phyloP scores from a whole-genome alignment of 2,888 invertebrate species.

The Tachina fera region DNA sequence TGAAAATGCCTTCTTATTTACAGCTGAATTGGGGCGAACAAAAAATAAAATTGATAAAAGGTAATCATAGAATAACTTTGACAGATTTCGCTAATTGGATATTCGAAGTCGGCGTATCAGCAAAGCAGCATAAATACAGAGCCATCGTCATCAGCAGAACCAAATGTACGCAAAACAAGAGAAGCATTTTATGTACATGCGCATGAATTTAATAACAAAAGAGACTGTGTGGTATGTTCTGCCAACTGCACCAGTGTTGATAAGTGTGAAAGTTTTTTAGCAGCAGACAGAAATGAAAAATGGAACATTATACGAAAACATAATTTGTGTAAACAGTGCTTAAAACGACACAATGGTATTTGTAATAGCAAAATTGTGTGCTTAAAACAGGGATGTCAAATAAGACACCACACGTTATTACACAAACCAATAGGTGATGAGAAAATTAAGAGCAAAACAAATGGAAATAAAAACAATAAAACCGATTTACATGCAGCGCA shows the following conservation, averaged over 20 bases:
- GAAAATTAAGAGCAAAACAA: not conserved
- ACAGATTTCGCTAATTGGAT: conserved; percentile 40
- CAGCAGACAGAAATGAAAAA: conserved; percentile 37
- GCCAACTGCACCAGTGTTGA: conserved; percentile 26
- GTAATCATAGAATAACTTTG: conserved; percentile 16
- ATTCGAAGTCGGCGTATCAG: conserved; percentile 38
- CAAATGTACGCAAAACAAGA: not conserved
- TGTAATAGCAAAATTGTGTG: conserved; percentile 39
- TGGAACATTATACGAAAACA: conserved; percentile 32
- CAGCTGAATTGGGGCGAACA: conserved; percentile 37
- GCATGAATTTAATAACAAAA: conserved; percentile 6
- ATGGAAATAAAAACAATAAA: not conserved
- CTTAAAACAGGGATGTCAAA: conserved; percentile 25
- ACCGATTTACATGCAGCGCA: not conserved
- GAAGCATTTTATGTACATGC: conserved; percentile 35
- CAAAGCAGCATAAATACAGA: conserved; percentile 24
- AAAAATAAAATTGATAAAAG: conserved; percentile 33
- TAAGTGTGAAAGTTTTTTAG: conserved; percentile 32
- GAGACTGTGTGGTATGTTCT: conserved; percentile 15
- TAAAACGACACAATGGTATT: conserved; percentile 3
- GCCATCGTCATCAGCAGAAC: conserved; percentile 17
- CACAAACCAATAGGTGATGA: conserved; percentile 8
- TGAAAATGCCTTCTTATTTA: conserved; percentile 44
- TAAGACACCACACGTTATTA: conserved; percentile 52
- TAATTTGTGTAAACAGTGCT: conserved; percentile 33